These are phyloP conservation scores for Philhelius pedissequus DNA, from an alignment of 2,888 invertebrate genomes.

Conservation along the genomic window DNA sequence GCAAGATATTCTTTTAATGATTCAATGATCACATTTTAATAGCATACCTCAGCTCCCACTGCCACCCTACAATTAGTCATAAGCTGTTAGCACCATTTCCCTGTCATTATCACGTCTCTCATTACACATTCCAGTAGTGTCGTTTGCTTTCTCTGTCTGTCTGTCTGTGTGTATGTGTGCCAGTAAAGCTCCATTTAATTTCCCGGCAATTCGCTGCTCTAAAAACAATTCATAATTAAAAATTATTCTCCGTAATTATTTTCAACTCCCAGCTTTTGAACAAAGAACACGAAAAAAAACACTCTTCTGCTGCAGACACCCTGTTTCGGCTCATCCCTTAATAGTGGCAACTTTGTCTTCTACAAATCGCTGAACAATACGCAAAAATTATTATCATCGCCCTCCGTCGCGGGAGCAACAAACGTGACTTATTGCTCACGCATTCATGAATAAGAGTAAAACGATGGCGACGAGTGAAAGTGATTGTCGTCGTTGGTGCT, in stretches of 20 bases:
- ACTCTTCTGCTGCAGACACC: constrained; percentile 19
- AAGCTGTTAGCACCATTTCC: constrained; percentile 54
- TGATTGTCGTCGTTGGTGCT: constrained; percentile 20
- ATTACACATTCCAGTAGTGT: constrained; percentile 47
- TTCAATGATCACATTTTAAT: constrained; percentile 48
- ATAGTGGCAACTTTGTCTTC: constrained; percentile 34
- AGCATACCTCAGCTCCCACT: not conserved
- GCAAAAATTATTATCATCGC: constrained; percentile 51
- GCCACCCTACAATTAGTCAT: constrained; percentile 36
- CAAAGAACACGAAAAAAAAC: constrained; percentile 11
- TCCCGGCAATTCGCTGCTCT: constrained; percentile 14
- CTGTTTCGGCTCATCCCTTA: constrained; percentile 33
- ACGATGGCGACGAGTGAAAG: constrained; percentile 21
- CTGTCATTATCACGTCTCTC: constrained; percentile 62
- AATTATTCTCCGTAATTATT: constrained; percentile 64
- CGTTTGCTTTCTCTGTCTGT: not conserved
- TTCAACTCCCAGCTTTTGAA: constrained; percentile 7
- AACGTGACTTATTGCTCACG: constrained; percentile 54
- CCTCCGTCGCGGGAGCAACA: constrained; percentile 29
- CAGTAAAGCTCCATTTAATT: constrained; percentile 41
- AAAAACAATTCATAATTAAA: constrained; percentile 64
- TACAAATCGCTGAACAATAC: constrained; percentile 55
- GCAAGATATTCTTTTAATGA: constrained; percentile 35
- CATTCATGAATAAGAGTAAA: constrained; percentile 29
- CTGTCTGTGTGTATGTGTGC: not conserved